Evolutionary conservation across 2,888 invertebrate genomes (phyloP), one percentile per base, ranked within the genome.

Genomic region (Rotaria sp.): DNA sequence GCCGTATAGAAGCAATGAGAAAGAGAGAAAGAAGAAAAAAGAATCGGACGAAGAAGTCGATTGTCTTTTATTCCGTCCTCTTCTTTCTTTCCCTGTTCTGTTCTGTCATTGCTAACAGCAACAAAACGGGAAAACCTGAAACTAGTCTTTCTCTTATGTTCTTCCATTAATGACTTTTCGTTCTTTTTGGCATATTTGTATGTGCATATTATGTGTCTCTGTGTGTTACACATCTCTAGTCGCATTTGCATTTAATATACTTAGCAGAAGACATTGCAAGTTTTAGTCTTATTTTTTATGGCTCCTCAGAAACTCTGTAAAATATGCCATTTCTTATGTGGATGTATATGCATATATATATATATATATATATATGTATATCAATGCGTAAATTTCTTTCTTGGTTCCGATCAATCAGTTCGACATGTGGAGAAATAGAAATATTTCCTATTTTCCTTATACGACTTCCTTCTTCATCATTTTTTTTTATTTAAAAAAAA

Each of bases 391-490:
- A 24, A 52, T 67, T 67, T 30, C 2, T 67, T 67, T 67, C 35
- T 35, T 35, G 10, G 15, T 35, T 67, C 30, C 35, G 35, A 67
- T 67, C 30, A 35, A 67, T 15, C 30, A 67, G 67, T 67, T 67
- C 67, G 67, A 67, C 67, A 67, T 67, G 67, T 67, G 35, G 35
- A 67, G 35, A 35, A n/a, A 67, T 67, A 67, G 67, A 67, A 67
- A 67, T 67, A 67, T 67, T 30, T 67, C 30, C 67, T 67, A 67
- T 67, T 67, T 35, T 67, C 15, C 67, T 67, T 67, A 67, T 67
- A 18, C 15, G 67, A 67, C 18, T 67, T 67, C 67, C 67, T 67
- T 30, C 67, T 67, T 67, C 35, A 4, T 55, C 55, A 11, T 18
- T 35, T 11, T 35, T 30, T 67, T 67, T 67, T 18, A 67, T 30